A percentile compares a stretch with the other conserved stretches of the same genome.
These are phyloP conservation scores for Beris chalybata DNA, from an alignment of 2,888 invertebrate genomes.

Conservation along the genomic window DNA sequence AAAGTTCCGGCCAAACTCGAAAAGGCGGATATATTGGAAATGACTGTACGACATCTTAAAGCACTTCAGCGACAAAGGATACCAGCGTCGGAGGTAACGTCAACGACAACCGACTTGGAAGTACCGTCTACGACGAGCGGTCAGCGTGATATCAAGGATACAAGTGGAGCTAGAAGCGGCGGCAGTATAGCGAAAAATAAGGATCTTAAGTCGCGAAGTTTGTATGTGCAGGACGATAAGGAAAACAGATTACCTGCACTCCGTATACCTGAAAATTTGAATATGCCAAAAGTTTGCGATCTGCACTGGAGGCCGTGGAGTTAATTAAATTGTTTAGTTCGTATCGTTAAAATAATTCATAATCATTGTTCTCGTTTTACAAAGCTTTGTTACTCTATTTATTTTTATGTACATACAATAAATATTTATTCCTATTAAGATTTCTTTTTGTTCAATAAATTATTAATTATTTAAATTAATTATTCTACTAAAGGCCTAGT, in stretches of 20 bases:
- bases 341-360: no score
- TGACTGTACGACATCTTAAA: slow-evolving; percentile 64
- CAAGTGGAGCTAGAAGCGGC: no score
- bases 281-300: no score
- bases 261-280: no score
- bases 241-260: no score
- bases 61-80: slow-evolving; percentile 54
- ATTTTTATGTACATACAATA: slow-evolving; percentile 22
- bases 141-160: neutral
- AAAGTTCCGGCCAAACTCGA: slow-evolving; percentile 62
- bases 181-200: no score
- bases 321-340: neutral
- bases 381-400: slow-evolving; percentile 16
- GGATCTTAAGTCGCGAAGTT: no score
- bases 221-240: no score
- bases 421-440: slow-evolving; percentile 16
- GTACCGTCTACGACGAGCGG: neutral
- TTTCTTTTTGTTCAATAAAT: slow-evolving; percentile 5
- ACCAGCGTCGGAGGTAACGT: slow-evolving; percentile 27
- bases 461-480: neutral
- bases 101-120: slow-evolving; percentile 27
- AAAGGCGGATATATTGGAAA: slow-evolving; percentile 67
- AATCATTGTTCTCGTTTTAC: neutral
- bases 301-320: slow-evolving; percentile 24
- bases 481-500: neutral